Conservation (phyloP, 1,140 invertebrate genomes). For the Drosophila gunungcola region DNA sequence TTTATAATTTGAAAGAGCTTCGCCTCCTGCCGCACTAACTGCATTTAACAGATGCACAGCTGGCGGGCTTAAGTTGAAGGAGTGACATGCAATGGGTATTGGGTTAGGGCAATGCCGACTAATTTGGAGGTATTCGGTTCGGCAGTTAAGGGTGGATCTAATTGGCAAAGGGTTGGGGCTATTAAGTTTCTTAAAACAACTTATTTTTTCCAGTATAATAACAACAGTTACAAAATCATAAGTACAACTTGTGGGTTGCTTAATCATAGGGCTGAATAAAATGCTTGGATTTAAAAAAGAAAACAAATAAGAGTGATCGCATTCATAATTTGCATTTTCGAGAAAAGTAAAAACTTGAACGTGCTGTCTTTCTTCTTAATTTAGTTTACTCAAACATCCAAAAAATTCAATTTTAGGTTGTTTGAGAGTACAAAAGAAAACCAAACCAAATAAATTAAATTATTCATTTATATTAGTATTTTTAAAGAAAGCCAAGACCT, state of each 20-base stretch:
- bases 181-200: not conserved
- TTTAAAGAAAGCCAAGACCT: too few relatives aligned
- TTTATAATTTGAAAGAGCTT: constrained; percentile 71
- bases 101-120: not conserved
- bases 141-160: constrained; percentile 6
- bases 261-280: too few relatives aligned
- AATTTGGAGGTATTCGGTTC: constrained; percentile 11
- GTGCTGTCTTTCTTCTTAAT: too few relatives aligned
- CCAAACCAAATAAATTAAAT: too few relatives aligned
- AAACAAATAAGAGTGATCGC: too few relatives aligned
- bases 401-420: too few relatives aligned
- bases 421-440: too few relatives aligned
- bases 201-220: not conserved
- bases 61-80: constrained; percentile 29
- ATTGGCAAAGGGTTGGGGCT: not conserved
- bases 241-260: not conserved
- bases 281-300: too few relatives aligned
- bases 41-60: constrained; percentile 74
- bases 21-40: constrained; percentile 56
- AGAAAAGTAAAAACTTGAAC: too few relatives aligned
- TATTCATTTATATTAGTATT: too few relatives aligned
- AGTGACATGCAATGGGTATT: constrained; percentile 38
- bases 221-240: not conserved
- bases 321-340: too few relatives aligned
- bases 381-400: too few relatives aligned